Evolutionary conservation across 2,888 invertebrate species (phyloP).

Genomic region (Dryomyza anilis): DNA sequence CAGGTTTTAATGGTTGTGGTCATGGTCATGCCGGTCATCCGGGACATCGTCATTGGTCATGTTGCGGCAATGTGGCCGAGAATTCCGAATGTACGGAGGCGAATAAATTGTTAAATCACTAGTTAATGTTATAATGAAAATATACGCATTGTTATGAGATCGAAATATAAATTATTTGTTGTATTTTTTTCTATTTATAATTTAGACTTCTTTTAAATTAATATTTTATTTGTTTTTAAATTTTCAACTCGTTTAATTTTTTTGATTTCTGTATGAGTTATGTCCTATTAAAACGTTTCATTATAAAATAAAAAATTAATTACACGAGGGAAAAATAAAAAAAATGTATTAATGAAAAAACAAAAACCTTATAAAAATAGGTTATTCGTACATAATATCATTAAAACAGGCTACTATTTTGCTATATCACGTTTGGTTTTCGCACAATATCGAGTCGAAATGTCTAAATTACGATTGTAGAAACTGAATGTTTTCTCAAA

Average conservation of each 20-base stretch:
- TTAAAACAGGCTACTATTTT: too few species aligned
- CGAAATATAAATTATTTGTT: background rate
- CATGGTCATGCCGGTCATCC: constrained; percentile 83
- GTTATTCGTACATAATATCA: too few species aligned
- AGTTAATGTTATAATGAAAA: background rate
- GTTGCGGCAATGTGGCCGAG: constrained; percentile 72
- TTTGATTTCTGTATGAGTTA: background rate
- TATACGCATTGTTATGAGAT: background rate
- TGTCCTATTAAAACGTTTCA: background rate
- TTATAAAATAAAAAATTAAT: too few species aligned
- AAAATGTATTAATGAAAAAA: too few species aligned
- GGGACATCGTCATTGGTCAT: constrained; percentile 81
- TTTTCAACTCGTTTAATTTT: background rate
- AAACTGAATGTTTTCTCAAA: too few species aligned
- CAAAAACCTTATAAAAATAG: too few species aligned
- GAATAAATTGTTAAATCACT: constrained; percentile 54
- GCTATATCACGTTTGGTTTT: too few species aligned
- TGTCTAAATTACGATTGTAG: too few species aligned
- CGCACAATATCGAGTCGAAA: too few species aligned
- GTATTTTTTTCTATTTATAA: background rate
- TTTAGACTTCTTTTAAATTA: background rate
- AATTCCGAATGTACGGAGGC: constrained; percentile 67
- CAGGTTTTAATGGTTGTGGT: constrained; percentile 78
- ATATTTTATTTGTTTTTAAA: background rate
- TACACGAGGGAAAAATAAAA: too few species aligned